Percentiles rank a stretch among this genome's conserved stretches.
Conservation (phyloP, 2,797 vertebrate genomes). For the Chloroceryle inda region DNA sequence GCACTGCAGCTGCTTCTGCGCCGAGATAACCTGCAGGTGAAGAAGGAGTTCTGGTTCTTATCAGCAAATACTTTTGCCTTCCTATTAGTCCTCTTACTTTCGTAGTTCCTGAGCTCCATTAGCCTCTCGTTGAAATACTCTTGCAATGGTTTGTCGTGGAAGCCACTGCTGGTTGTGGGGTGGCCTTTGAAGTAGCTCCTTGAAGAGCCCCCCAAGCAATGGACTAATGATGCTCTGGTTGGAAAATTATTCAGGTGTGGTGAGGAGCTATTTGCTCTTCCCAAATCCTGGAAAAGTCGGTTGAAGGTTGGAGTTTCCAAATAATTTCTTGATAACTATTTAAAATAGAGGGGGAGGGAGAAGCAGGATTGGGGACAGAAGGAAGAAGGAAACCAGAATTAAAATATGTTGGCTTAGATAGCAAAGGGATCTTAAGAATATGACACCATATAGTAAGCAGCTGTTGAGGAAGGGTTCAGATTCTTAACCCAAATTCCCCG, state of each 20-base stretch:
- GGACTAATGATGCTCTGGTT: background rate
- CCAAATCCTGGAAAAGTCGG: background rate
- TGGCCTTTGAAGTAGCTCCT: background rate
- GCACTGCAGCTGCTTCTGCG: conserved; percentile 23
- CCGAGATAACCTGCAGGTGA: background rate
- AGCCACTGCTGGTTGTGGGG: background rate
- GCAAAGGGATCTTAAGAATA: background rate
- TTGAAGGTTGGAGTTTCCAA: background rate
- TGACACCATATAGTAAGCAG: background rate
- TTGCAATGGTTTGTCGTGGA: conserved; percentile 58
- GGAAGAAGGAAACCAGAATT: background rate
- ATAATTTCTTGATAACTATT: conserved; percentile 20
- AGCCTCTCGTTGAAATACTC: conserved; percentile 58
- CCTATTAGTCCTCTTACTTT: background rate
- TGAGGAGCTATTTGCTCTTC: background rate
- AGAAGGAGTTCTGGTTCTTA: background rate
- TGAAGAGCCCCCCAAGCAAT: background rate
- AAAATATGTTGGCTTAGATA: background rate
- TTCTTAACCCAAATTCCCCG: background rate
- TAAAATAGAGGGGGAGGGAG: background rate
- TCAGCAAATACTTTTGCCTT: background rate
- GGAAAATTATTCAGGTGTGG: background rate
- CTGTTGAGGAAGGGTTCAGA: background rate
- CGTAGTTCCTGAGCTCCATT: conserved; percentile 31
- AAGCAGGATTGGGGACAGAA: background rate